A percentile compares a stretch with the other conserved stretches of the same genome.
phyloP scores from a whole-genome alignment of 1,140 invertebrate species.

The Caenorhabditis remanei region DNA sequence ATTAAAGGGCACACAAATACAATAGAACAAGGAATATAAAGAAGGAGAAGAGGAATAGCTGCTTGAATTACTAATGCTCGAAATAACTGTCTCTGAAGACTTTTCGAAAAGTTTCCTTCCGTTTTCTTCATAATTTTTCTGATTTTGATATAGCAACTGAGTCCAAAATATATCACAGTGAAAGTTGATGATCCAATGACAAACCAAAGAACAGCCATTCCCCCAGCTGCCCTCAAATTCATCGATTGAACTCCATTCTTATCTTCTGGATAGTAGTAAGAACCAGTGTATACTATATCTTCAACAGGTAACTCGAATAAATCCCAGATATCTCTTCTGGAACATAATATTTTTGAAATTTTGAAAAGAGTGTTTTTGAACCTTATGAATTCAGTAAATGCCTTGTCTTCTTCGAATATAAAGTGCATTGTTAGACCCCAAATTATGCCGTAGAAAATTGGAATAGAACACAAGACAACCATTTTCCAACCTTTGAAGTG shows the following conservation, averaged over 20 bases:
- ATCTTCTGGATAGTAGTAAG: slow-evolving; percentile 23
- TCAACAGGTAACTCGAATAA: slow-evolving; percentile 8
- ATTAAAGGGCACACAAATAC: not conserved
- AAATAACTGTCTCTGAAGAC: not conserved
- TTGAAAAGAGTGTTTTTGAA: not conserved
- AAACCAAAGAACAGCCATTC: slow-evolving; percentile 30
- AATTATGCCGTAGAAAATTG: slow-evolving; percentile 30
- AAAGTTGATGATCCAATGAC: slow-evolving; percentile 4
- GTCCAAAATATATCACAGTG: slow-evolving; percentile 13
- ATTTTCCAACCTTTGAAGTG: slow-evolving; percentile 27
- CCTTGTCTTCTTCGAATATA: slow-evolving; percentile 11
- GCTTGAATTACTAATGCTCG: not conserved
- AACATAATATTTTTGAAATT: not conserved
- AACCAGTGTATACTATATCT: slow-evolving; percentile 20
- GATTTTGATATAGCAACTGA: slow-evolving; percentile 19
- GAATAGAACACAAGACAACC: not conserved
- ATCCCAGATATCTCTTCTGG: slow-evolving; percentile 28
- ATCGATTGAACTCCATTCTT: not conserved
- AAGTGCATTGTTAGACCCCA: slow-evolving; percentile 31
- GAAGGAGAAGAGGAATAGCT: slow-evolving; percentile 18
- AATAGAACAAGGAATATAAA: slow-evolving; percentile 12
- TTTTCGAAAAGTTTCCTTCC: not conserved
- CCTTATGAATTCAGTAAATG: slow-evolving; percentile 25
- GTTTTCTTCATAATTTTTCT: not conserved
- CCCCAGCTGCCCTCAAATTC: slow-evolving; percentile 5